A percentile compares a stretch with the other conserved stretches of the same genome.
These are phyloP conservation scores for Eurois occulta DNA, from an alignment of 2,888 invertebrate genomes.

Conservation along the genomic window DNA sequence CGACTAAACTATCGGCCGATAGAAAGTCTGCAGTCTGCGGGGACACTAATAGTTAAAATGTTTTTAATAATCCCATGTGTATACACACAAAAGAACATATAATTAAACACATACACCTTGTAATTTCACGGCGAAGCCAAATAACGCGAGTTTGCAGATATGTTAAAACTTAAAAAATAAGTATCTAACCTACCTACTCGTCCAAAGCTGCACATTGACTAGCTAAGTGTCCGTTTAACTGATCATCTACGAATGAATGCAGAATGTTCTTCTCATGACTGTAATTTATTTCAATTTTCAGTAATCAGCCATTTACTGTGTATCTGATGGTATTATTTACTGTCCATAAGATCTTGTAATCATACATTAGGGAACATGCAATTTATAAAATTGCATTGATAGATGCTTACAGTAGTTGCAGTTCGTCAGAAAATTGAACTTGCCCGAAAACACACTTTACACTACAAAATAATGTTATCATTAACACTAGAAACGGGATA, in stretches of 20 bases:
- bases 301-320: slow-evolving; percentile 24
- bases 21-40: too few relatives aligned
- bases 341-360: slow-evolving; percentile 16
- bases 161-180: not conserved
- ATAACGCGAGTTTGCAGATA: not conserved
- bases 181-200: not conserved
- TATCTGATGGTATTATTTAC: not conserved
- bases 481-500: too few relatives aligned
- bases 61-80: too few relatives aligned
- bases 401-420: not conserved
- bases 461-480: not conserved
- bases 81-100: too few relatives aligned
- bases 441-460: not conserved
- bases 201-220: slow-evolving; percentile 4
- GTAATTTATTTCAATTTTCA: slow-evolving; percentile 40
- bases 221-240: not conserved
- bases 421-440: not conserved
- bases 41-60: too few relatives aligned
- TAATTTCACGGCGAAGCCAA: too few relatives aligned
- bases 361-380: slow-evolving; percentile 3
- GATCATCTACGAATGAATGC: not conserved
- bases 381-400: not conserved
- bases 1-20: too few relatives aligned
- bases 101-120: too few relatives aligned
- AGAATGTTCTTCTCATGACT: slow-evolving; percentile 8